Evolutionary conservation across 2,113 vertebrate genomes (phyloP).

Genomic region (Aythya baeri): DNA sequence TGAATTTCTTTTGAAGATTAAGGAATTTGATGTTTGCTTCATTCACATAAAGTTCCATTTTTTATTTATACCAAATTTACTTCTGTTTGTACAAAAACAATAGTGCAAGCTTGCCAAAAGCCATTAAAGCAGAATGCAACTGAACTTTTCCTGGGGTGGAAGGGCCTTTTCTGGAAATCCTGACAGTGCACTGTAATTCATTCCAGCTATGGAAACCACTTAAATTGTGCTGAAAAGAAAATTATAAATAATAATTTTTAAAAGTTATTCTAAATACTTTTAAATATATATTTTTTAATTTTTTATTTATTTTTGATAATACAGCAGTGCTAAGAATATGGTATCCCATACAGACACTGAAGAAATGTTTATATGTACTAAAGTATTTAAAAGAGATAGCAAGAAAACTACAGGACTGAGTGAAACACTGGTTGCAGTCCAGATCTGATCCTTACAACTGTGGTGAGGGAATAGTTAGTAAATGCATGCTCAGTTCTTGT

Average conservation of each 20-base stretch:
- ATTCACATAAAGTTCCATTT: constrained; percentile 79
- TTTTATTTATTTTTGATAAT: neutral
- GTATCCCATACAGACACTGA: neutral
- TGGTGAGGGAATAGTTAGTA: neutral
- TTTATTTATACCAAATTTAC: constrained; percentile 81
- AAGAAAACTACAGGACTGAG: neutral
- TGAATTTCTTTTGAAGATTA: constrained; percentile 87
- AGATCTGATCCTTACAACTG: neutral
- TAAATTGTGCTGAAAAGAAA: constrained; percentile 12
- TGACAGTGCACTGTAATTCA: neutral
- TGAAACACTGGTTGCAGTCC: neutral
- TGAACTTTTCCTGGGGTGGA: constrained; percentile 55
- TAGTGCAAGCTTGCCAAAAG: constrained; percentile 74
- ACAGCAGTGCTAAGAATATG: neutral
- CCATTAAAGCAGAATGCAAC: constrained; percentile 74
- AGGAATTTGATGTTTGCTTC: constrained; percentile 81
- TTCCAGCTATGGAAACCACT: neutral
- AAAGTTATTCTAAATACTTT: neutral
- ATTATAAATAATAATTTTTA: neutral
- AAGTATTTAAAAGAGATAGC: neutral
- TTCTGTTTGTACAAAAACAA: constrained; percentile 80
- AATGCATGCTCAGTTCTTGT: neutral
- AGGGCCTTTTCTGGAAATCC: constrained; percentile 58
- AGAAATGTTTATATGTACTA: neutral
- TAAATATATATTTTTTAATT: neutral